Conservation (phyloP, 2,797 vertebrate species). For the Clarias pachynema region DNA sequence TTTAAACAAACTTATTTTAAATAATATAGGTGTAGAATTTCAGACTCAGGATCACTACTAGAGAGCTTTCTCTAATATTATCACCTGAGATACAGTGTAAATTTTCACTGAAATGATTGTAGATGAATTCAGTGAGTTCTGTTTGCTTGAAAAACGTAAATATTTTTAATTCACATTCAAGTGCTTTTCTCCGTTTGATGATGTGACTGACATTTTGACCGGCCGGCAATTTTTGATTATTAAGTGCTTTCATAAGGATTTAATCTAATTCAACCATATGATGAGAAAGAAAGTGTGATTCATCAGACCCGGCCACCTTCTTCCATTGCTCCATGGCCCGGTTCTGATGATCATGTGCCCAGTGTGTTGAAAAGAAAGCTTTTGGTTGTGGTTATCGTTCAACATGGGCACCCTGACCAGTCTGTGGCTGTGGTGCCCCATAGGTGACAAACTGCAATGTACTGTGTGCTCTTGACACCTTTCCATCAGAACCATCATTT, state of each 20-base stretch:
- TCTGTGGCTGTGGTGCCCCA: too few relatives aligned
- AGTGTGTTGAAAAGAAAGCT: too few relatives aligned
- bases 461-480: too few relatives aligned
- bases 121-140: not conserved
- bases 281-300: too few relatives aligned
- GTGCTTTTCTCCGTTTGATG: not conserved
- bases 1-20: not conserved
- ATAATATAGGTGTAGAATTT: not conserved
- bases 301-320: too few relatives aligned
- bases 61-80: not conserved
- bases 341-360: too few relatives aligned
- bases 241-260: not conserved
- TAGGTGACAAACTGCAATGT: too few relatives aligned
- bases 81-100: not conserved
- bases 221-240: not conserved
- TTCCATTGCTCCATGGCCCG: too few relatives aligned
- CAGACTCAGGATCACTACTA: not conserved
- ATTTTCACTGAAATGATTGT: not conserved
- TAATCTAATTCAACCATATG: too few relatives aligned
- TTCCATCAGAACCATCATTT: too few relatives aligned
- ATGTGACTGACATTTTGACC: not conserved
- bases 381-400: too few relatives aligned
- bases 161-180: not conserved
- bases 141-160: not conserved
- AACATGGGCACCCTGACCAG: too few relatives aligned